phyloP scores from a whole-genome alignment of 2,113 vertebrate species.

The Chionodraco myersi region DNA sequence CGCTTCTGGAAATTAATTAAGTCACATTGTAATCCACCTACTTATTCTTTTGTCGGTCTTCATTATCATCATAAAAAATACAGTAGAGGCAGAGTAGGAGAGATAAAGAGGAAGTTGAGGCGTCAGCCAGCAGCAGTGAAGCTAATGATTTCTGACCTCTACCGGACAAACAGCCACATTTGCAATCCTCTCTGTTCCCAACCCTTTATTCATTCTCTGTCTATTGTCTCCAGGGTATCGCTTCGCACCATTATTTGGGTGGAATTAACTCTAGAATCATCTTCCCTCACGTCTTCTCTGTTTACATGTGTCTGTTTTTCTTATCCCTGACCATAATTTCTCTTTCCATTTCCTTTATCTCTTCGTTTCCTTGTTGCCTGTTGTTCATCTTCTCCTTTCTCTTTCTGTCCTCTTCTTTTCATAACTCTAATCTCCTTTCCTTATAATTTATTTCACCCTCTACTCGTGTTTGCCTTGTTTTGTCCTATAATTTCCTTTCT shows the following conservation, averaged over 20 bases:
- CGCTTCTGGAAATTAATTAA: conserved; percentile 21
- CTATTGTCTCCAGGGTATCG: conserved; percentile 49
- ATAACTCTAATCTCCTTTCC: no score
- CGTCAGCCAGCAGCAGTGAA: conserved; percentile 44
- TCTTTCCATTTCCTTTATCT: neutral
- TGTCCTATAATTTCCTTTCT: no score
- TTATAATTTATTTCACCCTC: no score
- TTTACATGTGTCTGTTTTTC: conserved; percentile 4
- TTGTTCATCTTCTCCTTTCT: neutral
- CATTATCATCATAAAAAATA: neutral
- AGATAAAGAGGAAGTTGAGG: conserved; percentile 16
- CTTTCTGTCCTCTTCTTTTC: neutral
- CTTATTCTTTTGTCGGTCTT: conserved; percentile 28
- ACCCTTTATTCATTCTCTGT: conserved; percentile 35
- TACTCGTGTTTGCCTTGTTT: no score
- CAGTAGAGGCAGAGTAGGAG: neutral
- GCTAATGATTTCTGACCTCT: conserved; percentile 73
- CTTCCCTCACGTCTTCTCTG: conserved; percentile 32
- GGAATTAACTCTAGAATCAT: conserved; percentile 66
- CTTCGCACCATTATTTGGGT: conserved; percentile 62
- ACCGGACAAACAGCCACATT: conserved; percentile 67
- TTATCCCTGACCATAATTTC: neutral
- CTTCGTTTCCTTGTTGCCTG: neutral
- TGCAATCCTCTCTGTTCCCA: conserved; percentile 58
- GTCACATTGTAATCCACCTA: conserved; percentile 27